A percentile compares a stretch with the other conserved stretches of the same genome.
Conservation (phyloP, 2,888 invertebrate species). For the Dioctria linearis region DNA sequence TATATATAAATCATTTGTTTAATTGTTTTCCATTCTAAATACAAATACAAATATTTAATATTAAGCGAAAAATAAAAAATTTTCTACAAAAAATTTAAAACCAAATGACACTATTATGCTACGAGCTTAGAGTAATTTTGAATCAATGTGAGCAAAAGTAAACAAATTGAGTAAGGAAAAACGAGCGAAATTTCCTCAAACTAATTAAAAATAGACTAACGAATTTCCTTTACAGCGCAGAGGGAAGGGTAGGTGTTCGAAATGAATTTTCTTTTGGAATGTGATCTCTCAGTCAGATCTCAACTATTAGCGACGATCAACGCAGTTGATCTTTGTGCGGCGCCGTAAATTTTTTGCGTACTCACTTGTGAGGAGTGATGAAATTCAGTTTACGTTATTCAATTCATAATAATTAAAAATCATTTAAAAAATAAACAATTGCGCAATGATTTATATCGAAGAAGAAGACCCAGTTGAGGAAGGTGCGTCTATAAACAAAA, state of each 20-base stretch:
- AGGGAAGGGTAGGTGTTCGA: not conserved
- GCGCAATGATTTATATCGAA: constrained; percentile 36
- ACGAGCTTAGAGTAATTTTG: not conserved
- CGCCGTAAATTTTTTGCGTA: constrained; percentile 40
- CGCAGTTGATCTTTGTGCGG: constrained; percentile 19
- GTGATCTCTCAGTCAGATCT: not conserved
- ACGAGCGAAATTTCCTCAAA: constrained; percentile 22
- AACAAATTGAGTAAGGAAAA: constrained; percentile 23
- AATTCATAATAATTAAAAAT: not conserved
- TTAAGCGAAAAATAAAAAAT: too few relatives aligned
- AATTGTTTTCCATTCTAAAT: too few relatives aligned
- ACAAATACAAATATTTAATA: too few relatives aligned
- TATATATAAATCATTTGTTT: too few relatives aligned
- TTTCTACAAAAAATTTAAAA: not conserved
- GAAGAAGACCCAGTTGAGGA: constrained; percentile 27
- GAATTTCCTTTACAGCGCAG: constrained; percentile 4
- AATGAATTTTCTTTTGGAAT: not conserved
- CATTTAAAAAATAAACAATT: constrained; percentile 2
- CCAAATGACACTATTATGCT: not conserved
- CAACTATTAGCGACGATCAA: not conserved
- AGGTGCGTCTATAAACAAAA: not conserved
- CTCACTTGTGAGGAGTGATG: constrained; percentile 15
- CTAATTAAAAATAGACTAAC: constrained; percentile 38
- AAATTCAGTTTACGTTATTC: constrained; percentile 34
- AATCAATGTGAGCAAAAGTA: not conserved